These are phyloP conservation scores for Tiaroga cobitis DNA, from an alignment of 2,797 vertebrate genomes.

Conservation along the genomic window DNA sequence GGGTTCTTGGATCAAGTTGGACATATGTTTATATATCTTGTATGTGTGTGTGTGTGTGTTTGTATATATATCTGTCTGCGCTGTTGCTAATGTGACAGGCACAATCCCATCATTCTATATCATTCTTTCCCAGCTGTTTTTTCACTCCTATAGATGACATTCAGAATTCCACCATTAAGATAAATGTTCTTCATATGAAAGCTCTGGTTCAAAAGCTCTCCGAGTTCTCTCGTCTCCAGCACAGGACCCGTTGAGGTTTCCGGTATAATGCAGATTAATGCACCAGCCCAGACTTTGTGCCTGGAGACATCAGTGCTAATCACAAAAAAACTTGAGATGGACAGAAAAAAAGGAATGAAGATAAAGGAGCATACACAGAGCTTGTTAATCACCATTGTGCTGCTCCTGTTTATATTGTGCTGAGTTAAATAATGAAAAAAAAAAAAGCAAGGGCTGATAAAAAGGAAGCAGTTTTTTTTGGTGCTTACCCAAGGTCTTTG, in stretches of 20 bases:
- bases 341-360: constrained; percentile 67
- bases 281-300: constrained; percentile 60
- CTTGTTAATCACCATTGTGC: constrained; percentile 70
- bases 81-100: constrained; percentile 17
- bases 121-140: background rate
- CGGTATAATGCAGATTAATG: constrained; percentile 76
- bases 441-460: constrained; percentile 29
- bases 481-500: constrained; percentile 62
- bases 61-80: background rate
- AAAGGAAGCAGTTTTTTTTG: constrained; percentile 64
- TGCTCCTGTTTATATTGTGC: constrained; percentile 30
- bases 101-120: constrained; percentile 23
- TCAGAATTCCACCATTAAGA: constrained; percentile 36
- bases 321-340: constrained; percentile 52
- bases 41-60: background rate
- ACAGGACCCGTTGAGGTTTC: constrained; percentile 59
- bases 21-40: background rate
- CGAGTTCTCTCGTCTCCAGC: constrained; percentile 28
- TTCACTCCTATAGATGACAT: constrained; percentile 29
- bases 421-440: constrained; percentile 15
- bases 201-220: constrained; percentile 11
- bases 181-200: constrained; percentile 42
- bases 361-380: constrained; percentile 70
- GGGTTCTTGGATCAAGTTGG: background rate
- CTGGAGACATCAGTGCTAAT: constrained; percentile 68